Evolutionary conservation across 2,888 invertebrate genomes (phyloP), one percentile per base, ranked within the genome.

Genomic region (Pasiphila rectangulata): DNA sequence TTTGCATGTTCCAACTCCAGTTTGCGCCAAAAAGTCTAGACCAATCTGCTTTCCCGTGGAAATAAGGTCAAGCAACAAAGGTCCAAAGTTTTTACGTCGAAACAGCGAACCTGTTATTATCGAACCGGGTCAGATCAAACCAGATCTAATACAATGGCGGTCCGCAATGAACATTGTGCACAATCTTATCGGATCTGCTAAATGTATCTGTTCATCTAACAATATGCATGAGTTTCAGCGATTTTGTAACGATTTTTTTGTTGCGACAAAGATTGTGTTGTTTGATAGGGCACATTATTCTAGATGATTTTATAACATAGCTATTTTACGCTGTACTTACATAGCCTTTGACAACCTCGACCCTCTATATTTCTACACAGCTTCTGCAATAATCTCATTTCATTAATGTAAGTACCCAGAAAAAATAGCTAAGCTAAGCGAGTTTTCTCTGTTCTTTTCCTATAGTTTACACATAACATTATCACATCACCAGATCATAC

Each of bases 161-260:
- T 47, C 45, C 46, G 54, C 53, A 49, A 49, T 46, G 42, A 55
- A 54, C 53, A 49, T 40, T 39, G 25, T 42, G 16, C 27, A 2
- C 25, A 25, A 55, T 57, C 49, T 49, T 41, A 54, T 55, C 55
- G 25, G 15, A 57, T 55, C 53, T 32, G 13, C 19, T 57, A 49
- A 54, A 51, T 50, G 47, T 55, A 57, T 57, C 54, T 39, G 12
- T 23, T 19, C 29, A 51, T 54, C 51, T 55, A 3, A 35, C 25
- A 48, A 44, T 50, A 53, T 55, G 47, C 38, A 57, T 51, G 51
- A 52, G 42, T 52, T 52, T 51, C 19, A 45, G 39, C 52, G 36
- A 48, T 45, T 47, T 44, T 35, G 40, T 45, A 45, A 45, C 34
- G 38, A 3, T 16, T 46, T 46, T 41, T 46, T 17, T 25, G 3